Evolutionary conservation across 1,140 invertebrate genomes (phyloP), one percentile per base, ranked within the genome.

Genomic region (Drosophila willistoni): DNA sequence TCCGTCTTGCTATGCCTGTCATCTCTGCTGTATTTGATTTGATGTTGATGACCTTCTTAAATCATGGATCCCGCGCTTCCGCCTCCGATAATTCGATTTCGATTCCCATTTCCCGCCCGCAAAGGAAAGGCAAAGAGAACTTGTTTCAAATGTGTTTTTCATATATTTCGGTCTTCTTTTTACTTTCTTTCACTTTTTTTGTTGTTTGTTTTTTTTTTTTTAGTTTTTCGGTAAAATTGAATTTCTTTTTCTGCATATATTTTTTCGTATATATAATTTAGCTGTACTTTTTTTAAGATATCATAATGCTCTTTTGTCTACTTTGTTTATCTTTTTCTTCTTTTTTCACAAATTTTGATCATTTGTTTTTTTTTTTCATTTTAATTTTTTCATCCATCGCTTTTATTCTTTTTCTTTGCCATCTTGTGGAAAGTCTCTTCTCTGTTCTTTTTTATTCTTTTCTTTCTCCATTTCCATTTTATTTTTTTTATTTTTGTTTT

Each of bases 151-250:
- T 87, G 87, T 62, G 84, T 68, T 87, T 59, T 59, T 59, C 29
- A 6, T 86, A 89, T 86, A 87, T 86, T 87, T 87, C 77, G 78
- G 68, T 81, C 83, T 67, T 81, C 64, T 77, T 86, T 78, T 77
- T 70, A 64, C 56, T 68, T 86, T 74, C 17, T 22, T 72, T 76
- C 69, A 66, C 55, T 51, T 51, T 51, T 47, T 51, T 51, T 51
- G 44, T 22, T 22, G 17, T 22, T 22, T 87, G 87, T 60, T 80
- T 68, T 87, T 29, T 36, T 87, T 77, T 78, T 68, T 81, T 76
- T 69, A 77, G 55, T 73, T 86, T 86, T 77, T 70, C 63, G 71
- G 70, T 79, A 83, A 86, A 77, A 77, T 77, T 79, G 70, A 86
- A 83, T 75, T 83, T 75, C 68, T 86, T 73, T 79, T 86, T 87